Conservation (phyloP, 2,888 invertebrate genomes). For the Hirtodrosophila alboralis region DNA sequence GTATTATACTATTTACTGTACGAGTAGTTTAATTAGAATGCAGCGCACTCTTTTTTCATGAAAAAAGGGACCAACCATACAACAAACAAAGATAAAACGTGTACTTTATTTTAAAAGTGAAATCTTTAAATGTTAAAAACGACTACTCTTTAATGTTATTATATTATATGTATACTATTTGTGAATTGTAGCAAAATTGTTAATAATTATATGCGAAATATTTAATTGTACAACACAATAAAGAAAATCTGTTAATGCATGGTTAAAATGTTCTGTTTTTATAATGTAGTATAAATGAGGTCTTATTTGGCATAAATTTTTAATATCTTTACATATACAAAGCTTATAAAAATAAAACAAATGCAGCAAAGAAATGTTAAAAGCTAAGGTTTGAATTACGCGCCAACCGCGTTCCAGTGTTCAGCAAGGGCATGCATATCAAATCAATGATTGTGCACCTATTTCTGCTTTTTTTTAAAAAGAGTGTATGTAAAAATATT, state of each 20-base stretch:
- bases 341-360: too few relatives aligned
- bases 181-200: constrained; percentile 63
- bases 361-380: too few relatives aligned
- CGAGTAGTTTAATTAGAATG: constrained; percentile 62
- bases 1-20: constrained; percentile 44
- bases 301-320: too few relatives aligned
- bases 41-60: constrained; percentile 76
- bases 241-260: constrained; percentile 63
- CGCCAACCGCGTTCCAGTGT: too few relatives aligned
- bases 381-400: too few relatives aligned
- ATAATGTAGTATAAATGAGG: neutral
- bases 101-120: constrained; percentile 73
- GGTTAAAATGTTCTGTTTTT: constrained; percentile 34
- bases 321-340: too few relatives aligned
- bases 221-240: constrained; percentile 60
- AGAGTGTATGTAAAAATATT: too few relatives aligned
- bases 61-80: constrained; percentile 73
- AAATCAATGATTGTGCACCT: too few relatives aligned
- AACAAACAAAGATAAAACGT: constrained; percentile 55
- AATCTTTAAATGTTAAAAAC: constrained; percentile 65
- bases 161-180: constrained; percentile 34
- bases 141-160: constrained; percentile 46
- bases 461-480: too few relatives aligned
- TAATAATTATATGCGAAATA: constrained; percentile 58
- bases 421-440: too few relatives aligned